Percentiles rank a stretch among this genome's conserved stretches.
Evolutionary conservation across 30 jellyfish, hydroid and myxozoan species (phyloP).

Genomic region (Aurelia sp.): DNA sequence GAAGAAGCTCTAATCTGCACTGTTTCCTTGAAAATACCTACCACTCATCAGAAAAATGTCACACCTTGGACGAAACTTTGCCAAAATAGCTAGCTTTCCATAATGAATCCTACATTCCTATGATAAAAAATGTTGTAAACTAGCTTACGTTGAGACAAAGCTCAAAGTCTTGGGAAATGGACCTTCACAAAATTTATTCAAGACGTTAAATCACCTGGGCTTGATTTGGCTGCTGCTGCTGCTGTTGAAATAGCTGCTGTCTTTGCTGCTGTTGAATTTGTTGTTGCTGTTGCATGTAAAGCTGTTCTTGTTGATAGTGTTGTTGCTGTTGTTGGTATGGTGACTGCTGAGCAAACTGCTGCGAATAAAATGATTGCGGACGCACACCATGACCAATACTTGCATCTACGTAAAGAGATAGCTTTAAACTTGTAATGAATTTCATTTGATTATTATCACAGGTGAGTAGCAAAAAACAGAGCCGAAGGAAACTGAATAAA

Average conservation of each 20-base stretch:
- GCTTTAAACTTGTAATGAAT: not conserved
- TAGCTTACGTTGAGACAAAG: too few relatives aligned
- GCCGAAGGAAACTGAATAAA: too few relatives aligned
- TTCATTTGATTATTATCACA: too few relatives aligned
- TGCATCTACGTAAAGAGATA: constrained; percentile 13
- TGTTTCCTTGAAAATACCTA: too few relatives aligned
- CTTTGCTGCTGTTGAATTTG: constrained; percentile 64
- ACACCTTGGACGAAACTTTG: too few relatives aligned
- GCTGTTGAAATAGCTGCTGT: constrained; percentile 41
- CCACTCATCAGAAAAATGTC: too few relatives aligned
- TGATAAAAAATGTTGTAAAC: too few relatives aligned
- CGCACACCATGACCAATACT: constrained; percentile 11
- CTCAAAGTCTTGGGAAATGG: too few relatives aligned
- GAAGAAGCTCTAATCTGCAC: too few relatives aligned
- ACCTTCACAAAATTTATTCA: not conserved
- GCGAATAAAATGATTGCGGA: constrained; percentile 17
- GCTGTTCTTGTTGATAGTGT: constrained; percentile 47
- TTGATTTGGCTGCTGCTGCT: constrained; percentile 27
- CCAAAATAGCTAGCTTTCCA: too few relatives aligned
- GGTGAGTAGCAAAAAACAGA: too few relatives aligned
- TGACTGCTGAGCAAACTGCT: constrained; percentile 21
- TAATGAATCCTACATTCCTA: too few relatives aligned
- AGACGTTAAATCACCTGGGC: not conserved
- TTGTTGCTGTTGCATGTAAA: constrained; percentile 32
- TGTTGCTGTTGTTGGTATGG: constrained; percentile 40